A percentile compares a stretch with the other conserved stretches of the same genome.
Evolutionary conservation across 2,888 invertebrate species (phyloP).

Genomic region (Cosmopolites sordidus): DNA sequence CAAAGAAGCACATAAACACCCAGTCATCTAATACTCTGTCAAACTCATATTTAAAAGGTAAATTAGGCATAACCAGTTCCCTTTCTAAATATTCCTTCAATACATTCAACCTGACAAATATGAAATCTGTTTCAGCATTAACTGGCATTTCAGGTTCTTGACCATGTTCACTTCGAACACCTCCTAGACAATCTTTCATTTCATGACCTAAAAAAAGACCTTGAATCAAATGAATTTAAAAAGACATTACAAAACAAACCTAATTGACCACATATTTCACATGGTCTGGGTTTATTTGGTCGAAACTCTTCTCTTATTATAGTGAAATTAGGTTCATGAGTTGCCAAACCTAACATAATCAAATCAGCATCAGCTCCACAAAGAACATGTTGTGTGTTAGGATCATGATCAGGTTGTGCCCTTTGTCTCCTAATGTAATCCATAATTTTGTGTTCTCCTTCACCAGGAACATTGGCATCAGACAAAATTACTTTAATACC

Average conservation of each 20-base stretch:
- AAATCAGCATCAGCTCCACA: constrained; percentile 99
- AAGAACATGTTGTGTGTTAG: constrained; percentile 95
- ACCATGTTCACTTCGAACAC: constrained; percentile 47
- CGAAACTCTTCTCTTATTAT: constrained; percentile 98
- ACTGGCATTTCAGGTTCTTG: constrained; percentile 57
- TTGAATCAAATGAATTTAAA: not conserved
- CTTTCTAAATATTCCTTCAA: constrained; percentile 88
- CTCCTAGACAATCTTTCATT: constrained; percentile 87
- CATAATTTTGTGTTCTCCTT: constrained; percentile 88
- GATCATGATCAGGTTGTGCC: constrained; percentile 92
- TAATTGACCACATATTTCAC: constrained; percentile 88
- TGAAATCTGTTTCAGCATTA: constrained; percentile 76
- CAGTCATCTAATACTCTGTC: constrained; percentile 96
- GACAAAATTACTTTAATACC: constrained; percentile 88
- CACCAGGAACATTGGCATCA: constrained; percentile 97
- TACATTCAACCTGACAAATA: constrained; percentile 89
- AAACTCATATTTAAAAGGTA: constrained; percentile 92
- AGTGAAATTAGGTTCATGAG: constrained; percentile 98
- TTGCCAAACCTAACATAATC: constrained; percentile 96
- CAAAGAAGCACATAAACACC: constrained; percentile 99
- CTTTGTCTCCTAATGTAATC: constrained; percentile 95
- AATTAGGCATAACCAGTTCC: constrained; percentile 84
- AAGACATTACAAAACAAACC: constrained; percentile 46
- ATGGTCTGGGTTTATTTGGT: constrained; percentile 92
- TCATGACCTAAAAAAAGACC: constrained; percentile 69